Evolutionary conservation across 2,888 invertebrate genomes (phyloP), one percentile per base, ranked within the genome.

Genomic region (Dolichomitus sp.): DNA sequence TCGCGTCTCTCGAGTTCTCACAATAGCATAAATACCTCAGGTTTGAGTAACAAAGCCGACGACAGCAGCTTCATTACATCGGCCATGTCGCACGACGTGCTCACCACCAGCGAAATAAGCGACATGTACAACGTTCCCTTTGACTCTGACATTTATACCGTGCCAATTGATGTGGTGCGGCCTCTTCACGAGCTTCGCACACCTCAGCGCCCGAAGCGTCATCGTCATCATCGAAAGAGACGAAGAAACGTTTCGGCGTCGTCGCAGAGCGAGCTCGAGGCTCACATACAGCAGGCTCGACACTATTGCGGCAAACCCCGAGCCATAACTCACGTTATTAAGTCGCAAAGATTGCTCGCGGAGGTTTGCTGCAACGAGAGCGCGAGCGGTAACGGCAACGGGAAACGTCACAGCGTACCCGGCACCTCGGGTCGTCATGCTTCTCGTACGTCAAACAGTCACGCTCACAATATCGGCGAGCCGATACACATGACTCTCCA

Each of bases 51-150:
- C 89, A 97, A 96, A 94, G 96, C 95, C 1, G 97, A 97, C 90
- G 98, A 98, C 92, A 97, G 97, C 23, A 97, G 96, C 91, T 98
- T 98, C 92, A 98, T 98, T 86, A 98, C 97, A 0, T 97, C 97
- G 91, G 98, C 98, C 42, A 97, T 98, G 95, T 98, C 97, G 0
- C 98, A 98, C 91, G 98, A 98, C 91, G 97, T 97, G 2, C 94
- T 98, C 48, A 95, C 96, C 84, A 96, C 96, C n/a, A 96, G 96
- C 84, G 97, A 97, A 90, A 97, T 97, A 81, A 90, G 90, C 81
- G 97, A 97, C 93, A 96, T 98, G 95, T 98, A 98, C 93, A 98
- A 97, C 94, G 98, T 98, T 81, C 98, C 98, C 85, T 97, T 97
- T 88, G 98, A 98, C 91, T 97, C 97, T 88, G 98, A 98, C 93